A percentile compares a stretch with the other conserved stretches of the same genome.
These are phyloP conservation scores for Keiferia lycopersicella DNA, from an alignment of 2,888 invertebrate species.

Conservation along the genomic window DNA sequence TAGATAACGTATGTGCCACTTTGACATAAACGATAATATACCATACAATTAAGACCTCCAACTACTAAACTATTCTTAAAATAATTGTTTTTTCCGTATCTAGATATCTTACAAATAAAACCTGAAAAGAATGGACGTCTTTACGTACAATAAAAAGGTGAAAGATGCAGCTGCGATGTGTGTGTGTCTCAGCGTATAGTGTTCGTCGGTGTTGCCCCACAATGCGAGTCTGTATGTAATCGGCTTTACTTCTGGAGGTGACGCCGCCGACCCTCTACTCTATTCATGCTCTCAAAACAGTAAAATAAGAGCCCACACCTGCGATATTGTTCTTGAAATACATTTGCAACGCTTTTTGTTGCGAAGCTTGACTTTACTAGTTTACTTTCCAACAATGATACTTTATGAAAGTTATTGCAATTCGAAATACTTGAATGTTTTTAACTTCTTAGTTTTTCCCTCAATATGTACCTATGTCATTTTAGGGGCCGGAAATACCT, in stretches of 20 bases:
- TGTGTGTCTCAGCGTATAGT: conserved; percentile 38
- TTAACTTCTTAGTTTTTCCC: background rate
- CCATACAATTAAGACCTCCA: too few species aligned
- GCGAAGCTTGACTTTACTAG: conserved; percentile 11
- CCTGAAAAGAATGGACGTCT: background rate
- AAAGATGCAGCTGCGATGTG: conserved; percentile 37
- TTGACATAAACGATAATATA: too few species aligned
- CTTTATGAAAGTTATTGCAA: background rate
- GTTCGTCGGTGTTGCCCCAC: conserved; percentile 34
- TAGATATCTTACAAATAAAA: background rate
- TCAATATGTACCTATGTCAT: too few species aligned
- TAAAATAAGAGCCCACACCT: conserved; percentile 20
- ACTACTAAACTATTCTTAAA: background rate
- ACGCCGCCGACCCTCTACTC: conserved; percentile 20
- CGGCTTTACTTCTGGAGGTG: conserved; percentile 59
- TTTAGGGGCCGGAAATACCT: too few species aligned
- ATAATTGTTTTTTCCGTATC: background rate
- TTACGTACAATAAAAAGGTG: conserved; percentile 5
- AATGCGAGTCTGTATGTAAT: conserved; percentile 64
- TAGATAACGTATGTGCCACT: too few species aligned
- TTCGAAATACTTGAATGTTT: background rate
- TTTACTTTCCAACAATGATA: conserved; percentile 8
- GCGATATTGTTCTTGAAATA: conserved; percentile 25
- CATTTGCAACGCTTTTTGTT: conserved; percentile 19
- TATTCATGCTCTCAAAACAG: conserved; percentile 27